These are phyloP conservation scores for Rattus rattus DNA, from an alignment of 2,113 vertebrate genomes.

Conservation along the genomic window DNA sequence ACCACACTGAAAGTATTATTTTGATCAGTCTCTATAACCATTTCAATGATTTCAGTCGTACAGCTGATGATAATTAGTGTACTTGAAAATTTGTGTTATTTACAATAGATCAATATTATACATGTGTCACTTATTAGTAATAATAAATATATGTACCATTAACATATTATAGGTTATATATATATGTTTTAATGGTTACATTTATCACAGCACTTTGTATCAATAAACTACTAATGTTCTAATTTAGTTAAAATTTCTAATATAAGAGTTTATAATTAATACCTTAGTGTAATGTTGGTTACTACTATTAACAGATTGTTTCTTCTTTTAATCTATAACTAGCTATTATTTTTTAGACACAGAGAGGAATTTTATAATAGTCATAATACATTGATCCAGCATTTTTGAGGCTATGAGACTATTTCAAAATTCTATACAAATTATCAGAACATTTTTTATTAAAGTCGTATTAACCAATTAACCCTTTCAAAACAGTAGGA, in stretches of 20 bases:
- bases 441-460: background rate
- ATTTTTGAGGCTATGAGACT: background rate
- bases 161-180: background rate
- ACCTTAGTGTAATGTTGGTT: background rate
- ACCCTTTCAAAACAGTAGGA: conserved; percentile 49
- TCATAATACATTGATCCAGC: background rate
- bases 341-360: background rate
- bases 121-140: background rate
- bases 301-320: background rate
- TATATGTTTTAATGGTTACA: background rate
- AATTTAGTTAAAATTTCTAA: conserved; percentile 30
- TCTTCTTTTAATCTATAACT: background rate
- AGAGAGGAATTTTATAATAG: background rate
- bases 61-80: background rate
- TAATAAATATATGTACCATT: background rate
- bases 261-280: background rate
- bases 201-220: background rate
- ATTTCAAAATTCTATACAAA: conserved; percentile 2
- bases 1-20: background rate
- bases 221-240: background rate
- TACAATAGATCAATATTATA: background rate
- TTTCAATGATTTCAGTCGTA: conserved; percentile 18
- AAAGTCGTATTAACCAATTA: conserved; percentile 18
- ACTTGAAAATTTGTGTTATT: background rate
- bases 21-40: conserved; percentile 7